Evolutionary conservation across 2,113 vertebrate species (phyloP).

Genomic region (Ceyx melanurus): DNA sequence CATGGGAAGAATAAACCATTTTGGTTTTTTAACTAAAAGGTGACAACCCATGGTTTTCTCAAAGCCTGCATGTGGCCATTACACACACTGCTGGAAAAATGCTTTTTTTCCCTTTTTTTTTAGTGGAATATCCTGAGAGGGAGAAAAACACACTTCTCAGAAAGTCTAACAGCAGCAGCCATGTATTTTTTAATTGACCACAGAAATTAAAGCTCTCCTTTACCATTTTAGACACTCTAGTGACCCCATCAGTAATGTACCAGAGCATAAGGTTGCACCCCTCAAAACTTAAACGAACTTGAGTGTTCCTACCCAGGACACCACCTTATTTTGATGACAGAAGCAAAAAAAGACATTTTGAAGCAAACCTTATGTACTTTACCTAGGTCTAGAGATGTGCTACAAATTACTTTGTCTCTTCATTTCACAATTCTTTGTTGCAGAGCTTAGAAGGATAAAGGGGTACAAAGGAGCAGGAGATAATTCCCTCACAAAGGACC

Average conservation of each 20-base stretch:
- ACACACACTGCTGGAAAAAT: neutral
- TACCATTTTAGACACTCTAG: neutral
- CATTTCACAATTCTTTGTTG: conserved; percentile 26
- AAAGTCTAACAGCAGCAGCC: neutral
- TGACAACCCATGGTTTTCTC: neutral
- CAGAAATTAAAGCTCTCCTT: neutral
- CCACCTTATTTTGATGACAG: neutral
- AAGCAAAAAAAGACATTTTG: conserved; percentile 15
- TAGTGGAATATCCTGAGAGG: neutral
- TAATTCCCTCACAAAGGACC: conserved; percentile 72
- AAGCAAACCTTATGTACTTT: conserved; percentile 36
- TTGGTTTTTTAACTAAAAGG: neutral
- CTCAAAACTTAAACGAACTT: neutral
- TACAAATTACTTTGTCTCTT: conserved; percentile 64
- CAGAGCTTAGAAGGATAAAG: conserved; percentile 50
- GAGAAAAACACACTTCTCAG: neutral
- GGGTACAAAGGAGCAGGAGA: conserved; percentile 68
- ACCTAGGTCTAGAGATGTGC: conserved; percentile 55
- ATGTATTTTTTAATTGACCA: neutral
- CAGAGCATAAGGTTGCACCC: neutral
- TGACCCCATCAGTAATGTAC: neutral
- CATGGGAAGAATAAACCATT: neutral
- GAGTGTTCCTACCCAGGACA: neutral
- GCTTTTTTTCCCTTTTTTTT: conserved; percentile 8
- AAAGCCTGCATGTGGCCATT: rapidly evolving